These are phyloP conservation scores for Bombus superbus DNA, from an alignment of 1,140 invertebrate species.

Conservation along the genomic window DNA sequence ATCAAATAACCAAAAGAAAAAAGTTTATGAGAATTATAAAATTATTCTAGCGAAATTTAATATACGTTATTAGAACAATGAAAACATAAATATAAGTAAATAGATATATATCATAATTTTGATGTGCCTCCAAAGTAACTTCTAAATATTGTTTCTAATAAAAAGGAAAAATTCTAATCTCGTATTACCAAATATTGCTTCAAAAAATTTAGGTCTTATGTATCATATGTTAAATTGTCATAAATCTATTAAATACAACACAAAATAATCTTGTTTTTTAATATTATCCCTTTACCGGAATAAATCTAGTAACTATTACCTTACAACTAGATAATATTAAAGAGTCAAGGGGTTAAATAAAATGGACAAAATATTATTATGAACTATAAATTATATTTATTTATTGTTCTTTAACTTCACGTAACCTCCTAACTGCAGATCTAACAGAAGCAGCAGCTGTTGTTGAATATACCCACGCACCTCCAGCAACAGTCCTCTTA, in stretches of 20 bases:
- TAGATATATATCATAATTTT: constrained; percentile 17
- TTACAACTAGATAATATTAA: constrained; percentile 4
- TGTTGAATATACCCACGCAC: constrained; percentile 98
- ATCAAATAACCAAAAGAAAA: constrained; percentile 1
- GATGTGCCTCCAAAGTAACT: constrained; percentile 35
- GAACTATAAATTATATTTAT: constrained; percentile 65
- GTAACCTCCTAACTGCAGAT: constrained; percentile 96
- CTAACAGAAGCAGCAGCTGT: constrained; percentile 97
- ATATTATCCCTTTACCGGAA: constrained; percentile 4
- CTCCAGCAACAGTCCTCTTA: constrained; percentile 96
- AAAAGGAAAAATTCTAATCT: neutral
- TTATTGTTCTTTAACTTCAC: constrained; percentile 97
- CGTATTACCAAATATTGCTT: neutral
- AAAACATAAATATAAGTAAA: constrained; percentile 27
- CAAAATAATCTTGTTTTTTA: constrained; percentile 5
- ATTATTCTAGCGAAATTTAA: neutral
- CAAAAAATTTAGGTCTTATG: constrained; percentile 25
- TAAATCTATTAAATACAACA: constrained; percentile 25
- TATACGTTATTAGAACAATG: neutral
- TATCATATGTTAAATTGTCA: constrained; percentile 22
- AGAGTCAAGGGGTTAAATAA: neutral
- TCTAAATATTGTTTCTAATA: constrained; percentile 16
- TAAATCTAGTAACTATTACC: neutral
- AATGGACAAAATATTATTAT: constrained; percentile 20
- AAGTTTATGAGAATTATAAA: neutral